Percentiles rank a stretch among this genome's conserved stretches.
Conservation (phyloP, 2,888 invertebrate species). For the Kryphioiulus occultus region DNA sequence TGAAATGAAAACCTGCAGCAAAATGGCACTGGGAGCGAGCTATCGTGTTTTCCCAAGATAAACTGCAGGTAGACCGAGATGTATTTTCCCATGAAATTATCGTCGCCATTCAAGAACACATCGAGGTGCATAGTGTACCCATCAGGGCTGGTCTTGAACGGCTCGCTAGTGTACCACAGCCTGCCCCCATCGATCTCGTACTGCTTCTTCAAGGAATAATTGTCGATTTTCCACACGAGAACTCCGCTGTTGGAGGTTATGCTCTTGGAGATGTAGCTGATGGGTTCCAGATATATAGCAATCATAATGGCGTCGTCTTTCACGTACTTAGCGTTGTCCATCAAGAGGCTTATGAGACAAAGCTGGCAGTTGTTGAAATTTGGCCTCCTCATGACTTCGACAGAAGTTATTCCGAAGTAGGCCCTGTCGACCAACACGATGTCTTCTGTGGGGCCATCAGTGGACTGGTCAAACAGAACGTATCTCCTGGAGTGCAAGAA, state of each 20-base stretch:
- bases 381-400: not conserved
- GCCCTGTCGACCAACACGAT: too few species aligned
- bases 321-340: not conserved
- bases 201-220: not conserved
- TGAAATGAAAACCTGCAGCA: not conserved
- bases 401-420: not conserved
- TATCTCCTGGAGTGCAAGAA: too few species aligned
- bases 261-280: not conserved
- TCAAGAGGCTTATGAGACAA: not conserved
- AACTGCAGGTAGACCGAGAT: not conserved
- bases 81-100: too few species aligned
- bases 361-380: not conserved
- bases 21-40: not conserved
- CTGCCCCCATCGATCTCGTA: not conserved
- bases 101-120: not conserved
- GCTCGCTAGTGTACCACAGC: not conserved
- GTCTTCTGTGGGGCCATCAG: too few species aligned
- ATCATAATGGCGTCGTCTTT: not conserved
- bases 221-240: not conserved
- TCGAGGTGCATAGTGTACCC: not conserved
- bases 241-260: not conserved
- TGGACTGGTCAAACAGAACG: too few species aligned
- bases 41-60: not conserved
- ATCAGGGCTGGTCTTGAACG: not conserved
- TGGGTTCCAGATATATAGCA: not conserved